Evolutionary conservation across 2,797 vertebrate genomes (phyloP), one percentile per base, ranked within the genome.

Genomic region (Malacoctenus gilli): DNA sequence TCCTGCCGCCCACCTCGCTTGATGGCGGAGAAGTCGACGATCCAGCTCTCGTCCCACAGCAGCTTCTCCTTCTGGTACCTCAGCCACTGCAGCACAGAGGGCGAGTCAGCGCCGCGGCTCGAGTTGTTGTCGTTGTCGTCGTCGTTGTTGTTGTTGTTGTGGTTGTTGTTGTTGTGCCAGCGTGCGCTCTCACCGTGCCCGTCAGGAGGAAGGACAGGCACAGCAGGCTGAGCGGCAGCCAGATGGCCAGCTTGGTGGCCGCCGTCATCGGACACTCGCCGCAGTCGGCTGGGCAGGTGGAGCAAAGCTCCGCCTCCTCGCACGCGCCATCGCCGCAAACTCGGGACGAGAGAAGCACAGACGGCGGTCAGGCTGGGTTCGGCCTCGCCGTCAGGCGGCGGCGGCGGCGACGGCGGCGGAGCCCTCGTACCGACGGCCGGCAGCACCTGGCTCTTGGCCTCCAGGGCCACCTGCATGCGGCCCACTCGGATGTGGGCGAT

Each of bases 41-140:
- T 91, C 93, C 92, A 96, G 72, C 92, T 95, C 86, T 95, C 92
- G 68, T 94, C 92, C 92, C 92, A 93, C 85, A 96, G 66, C 70
- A 95, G 83, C 77, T 92, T 97, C 87, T 93, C 87, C 48, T 93
- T 94, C 88, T 97, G 94, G 77, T 94, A 94, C 22, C 91, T 83
- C 77, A 96, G 87, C 89, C 89, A 94, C 93, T 95, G 9, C 6
- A 42, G 0, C n/a, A n/a, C n/a, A n/a, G n/a, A n/a, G n/a, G n/a
- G n/a, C n/a, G n/a, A n/a, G n/a, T n/a, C n/a, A n/a, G 0, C 31
- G 8, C 19, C 3, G 12, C 23, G 59, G 1, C 1, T 20, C 1
- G 2, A 6, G 5, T 3, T n/a, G 2, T 0, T 14, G 34, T 14
- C 6, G 13, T 8, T 22, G 5, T 23, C 3, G 5, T 22, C n/a